Conservation (phyloP, 2,888 invertebrate genomes). For the Nephrotoma appendiculata region DNA sequence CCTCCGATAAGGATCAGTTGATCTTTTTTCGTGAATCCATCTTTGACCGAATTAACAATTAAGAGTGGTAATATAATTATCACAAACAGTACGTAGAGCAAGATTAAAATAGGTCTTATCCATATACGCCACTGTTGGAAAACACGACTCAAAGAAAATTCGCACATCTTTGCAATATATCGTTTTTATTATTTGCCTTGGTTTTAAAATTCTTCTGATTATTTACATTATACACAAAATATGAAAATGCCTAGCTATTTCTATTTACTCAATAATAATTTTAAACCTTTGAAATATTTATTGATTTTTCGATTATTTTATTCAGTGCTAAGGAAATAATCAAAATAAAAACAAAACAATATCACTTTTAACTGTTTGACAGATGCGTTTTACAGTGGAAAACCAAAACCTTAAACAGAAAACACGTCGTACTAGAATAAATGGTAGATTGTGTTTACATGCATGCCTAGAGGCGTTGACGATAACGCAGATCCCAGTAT, state of each 20-base stretch:
- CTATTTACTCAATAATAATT: background rate
- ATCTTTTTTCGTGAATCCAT: constrained; percentile 63
- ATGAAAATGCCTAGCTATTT: background rate
- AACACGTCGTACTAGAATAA: background rate
- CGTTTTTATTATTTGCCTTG: background rate
- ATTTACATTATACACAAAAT: background rate
- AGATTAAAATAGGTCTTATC: constrained; percentile 74
- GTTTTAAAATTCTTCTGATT: background rate
- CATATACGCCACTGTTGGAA: constrained; percentile 61
- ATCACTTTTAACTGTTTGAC: background rate
- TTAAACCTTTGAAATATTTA: background rate
- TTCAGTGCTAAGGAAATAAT: background rate
- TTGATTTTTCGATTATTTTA: background rate
- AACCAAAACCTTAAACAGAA: background rate
- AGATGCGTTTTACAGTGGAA: background rate
- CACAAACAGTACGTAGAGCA: constrained; percentile 65
- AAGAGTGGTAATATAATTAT: constrained; percentile 73
- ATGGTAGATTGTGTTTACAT: no score
- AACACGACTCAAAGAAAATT: constrained; percentile 1
- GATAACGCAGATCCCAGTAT: no score
- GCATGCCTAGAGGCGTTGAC: no score
- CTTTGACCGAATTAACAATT: constrained; percentile 62
- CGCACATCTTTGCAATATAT: constrained; percentile 9
- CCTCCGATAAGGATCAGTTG: constrained; percentile 76
- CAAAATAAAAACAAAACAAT: background rate